Evolutionary conservation across 2,797 vertebrate genomes (phyloP).

Genomic region (Pseudopleuronectes americanus): DNA sequence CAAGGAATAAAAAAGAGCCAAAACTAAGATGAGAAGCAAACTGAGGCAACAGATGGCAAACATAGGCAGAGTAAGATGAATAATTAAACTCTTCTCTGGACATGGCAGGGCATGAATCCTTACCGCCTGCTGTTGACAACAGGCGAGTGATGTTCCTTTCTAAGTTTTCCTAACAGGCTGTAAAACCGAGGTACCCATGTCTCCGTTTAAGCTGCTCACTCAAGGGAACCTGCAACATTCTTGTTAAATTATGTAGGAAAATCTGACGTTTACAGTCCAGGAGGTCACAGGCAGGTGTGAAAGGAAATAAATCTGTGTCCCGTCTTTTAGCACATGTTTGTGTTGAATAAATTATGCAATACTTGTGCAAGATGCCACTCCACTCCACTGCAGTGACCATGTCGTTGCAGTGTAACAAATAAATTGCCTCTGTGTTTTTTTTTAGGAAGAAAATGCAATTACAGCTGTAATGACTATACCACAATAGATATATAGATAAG

Average conservation of each 20-base stretch:
- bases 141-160: constrained; percentile 37
- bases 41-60: constrained; percentile 21
- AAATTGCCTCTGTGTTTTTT: too few relatives aligned
- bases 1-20: constrained; percentile 29
- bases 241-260: constrained; percentile 17
- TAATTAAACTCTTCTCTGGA: constrained; percentile 38
- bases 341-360: too few relatives aligned
- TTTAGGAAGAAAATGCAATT: too few relatives aligned
- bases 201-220: too few relatives aligned
- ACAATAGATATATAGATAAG: too few relatives aligned
- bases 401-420: too few relatives aligned
- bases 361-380: too few relatives aligned
- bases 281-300: background rate
- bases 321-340: too few relatives aligned
- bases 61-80: constrained; percentile 22
- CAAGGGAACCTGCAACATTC: constrained; percentile 1
- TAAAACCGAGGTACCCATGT: too few relatives aligned
- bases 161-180: too few relatives aligned
- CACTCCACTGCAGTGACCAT: too few relatives aligned
- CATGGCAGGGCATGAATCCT: constrained; percentile 38
- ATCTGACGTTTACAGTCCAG: constrained; percentile 5
- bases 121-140: constrained; percentile 20
- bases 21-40: constrained; percentile 26
- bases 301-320: background rate
- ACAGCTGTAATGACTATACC: too few relatives aligned